Conservation (phyloP, 2,797 vertebrate species). For the Sciurus carolinensis region DNA sequence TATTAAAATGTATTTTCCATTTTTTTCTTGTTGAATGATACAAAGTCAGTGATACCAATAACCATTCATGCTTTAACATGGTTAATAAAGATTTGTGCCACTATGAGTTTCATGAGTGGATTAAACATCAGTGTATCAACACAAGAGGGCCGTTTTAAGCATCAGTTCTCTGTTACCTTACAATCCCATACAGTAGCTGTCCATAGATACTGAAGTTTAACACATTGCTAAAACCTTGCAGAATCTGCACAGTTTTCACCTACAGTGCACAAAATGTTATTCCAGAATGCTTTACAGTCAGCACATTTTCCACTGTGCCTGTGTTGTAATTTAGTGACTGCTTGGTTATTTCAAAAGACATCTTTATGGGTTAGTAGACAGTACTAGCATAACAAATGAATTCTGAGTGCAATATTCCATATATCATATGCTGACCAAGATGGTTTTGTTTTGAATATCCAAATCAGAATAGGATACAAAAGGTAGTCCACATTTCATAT, state of each 20-base stretch:
- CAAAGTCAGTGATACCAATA: neutral
- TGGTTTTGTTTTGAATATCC: neutral
- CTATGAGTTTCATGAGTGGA: neutral
- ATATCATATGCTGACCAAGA: neutral
- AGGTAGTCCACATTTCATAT: neutral
- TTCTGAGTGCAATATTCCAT: neutral
- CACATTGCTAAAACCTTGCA: neutral
- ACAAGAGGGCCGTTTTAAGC: neutral
- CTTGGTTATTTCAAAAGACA: constrained; percentile 60
- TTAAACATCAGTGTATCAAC: neutral
- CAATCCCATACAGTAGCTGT: neutral
- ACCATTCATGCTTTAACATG: neutral
- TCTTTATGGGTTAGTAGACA: neutral
- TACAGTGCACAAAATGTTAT: neutral
- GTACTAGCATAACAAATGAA: neutral
- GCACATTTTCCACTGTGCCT: neutral
- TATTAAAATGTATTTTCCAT: neutral
- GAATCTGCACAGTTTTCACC: neutral
- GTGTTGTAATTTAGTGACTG: constrained; percentile 58
- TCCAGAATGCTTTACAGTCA: neutral
- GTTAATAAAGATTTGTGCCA: neutral
- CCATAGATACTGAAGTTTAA: neutral
- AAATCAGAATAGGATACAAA: neutral
- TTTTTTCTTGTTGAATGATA: neutral
- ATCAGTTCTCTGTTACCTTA: neutral